Percentiles rank a stretch among this genome's conserved stretches.
phyloP scores from a whole-genome alignment of 2,888 invertebrate genomes.

The Incurvaria masculella region DNA sequence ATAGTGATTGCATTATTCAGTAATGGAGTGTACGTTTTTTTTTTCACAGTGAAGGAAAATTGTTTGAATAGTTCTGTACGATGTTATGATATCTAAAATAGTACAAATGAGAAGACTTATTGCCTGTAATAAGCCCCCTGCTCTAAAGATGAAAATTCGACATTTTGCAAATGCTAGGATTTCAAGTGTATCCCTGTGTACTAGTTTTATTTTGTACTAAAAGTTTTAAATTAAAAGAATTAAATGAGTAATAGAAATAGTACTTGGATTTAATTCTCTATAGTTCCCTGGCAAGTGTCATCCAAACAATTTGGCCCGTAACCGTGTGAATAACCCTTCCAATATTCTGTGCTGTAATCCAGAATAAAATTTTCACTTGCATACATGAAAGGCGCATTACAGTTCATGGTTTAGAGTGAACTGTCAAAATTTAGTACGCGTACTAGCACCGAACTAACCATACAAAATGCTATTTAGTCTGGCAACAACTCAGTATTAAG shows the following conservation, averaged over 20 bases:
- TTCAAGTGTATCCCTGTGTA: constrained; percentile 59
- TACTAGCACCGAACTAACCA: no score
- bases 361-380: no score
- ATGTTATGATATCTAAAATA: constrained; percentile 57
- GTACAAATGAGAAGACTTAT: constrained; percentile 61
- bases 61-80: constrained; percentile 44
- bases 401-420: no score
- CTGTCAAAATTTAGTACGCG: no score
- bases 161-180: constrained; percentile 54
- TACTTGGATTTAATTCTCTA: constrained; percentile 10
- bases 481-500: no score
- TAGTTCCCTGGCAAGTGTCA: no score
- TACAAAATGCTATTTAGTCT: no score
- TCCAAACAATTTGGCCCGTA: no score
- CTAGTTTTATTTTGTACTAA: constrained; percentile 61
- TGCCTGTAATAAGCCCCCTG: constrained; percentile 53
- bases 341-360: no score
- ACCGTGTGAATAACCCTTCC: no score
- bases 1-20: constrained; percentile 54
- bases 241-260: constrained; percentile 44
- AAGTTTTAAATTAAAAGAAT: constrained; percentile 35
- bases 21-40: constrained; percentile 39
- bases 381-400: no score
- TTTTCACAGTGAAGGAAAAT: constrained; percentile 40
- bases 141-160: constrained; percentile 33